Evolutionary conservation across 2,113 vertebrate genomes (phyloP), one percentile per base, ranked within the genome.

Genomic region (Nematolebias whitei): DNA sequence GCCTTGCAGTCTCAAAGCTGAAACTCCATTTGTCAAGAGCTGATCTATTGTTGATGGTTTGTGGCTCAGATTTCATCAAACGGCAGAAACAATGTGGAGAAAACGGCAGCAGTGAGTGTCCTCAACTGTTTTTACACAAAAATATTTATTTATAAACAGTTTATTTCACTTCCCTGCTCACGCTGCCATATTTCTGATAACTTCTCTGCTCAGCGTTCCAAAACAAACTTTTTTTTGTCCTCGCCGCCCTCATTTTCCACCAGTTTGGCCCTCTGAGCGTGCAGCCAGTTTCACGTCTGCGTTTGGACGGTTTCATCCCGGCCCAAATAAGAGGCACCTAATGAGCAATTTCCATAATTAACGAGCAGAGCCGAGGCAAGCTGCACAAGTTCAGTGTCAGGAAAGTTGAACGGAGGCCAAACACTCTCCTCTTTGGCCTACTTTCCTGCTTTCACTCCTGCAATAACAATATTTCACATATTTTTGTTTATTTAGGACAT

Each of bases 281-380:
- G 82, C 68, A 70, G 75, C 29, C 74, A 58, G 63, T 56, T 57
- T 68, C 15, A 26, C 4, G 24, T 60, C 19, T 63, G 63, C 45
- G 57, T 73, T 61, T 50, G 53, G 63, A 49, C 68, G 52, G 61
- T 69, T 85, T 76, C 76, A 68, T 85, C 62, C 63, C 18, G 76
- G 74, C 59, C 72, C 55, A 72, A 72, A 68, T 59, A 71, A 73
- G 76, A 71, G 60, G 9, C 71, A 80, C 64, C 64, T 85, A 87
- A 89, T 84, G 80, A 84, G 69, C 80, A 89, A 87, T 87, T 89
- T 88, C 77, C 86, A 88, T 89, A 85, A 88, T 89, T 89, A 89
- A 85, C 78, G 85, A 41, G 60, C 74, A 71, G 73, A 70, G 68
- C 62, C 80, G 75, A 71, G 78, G 80, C 78, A 75, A 61, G 32